phyloP scores from a whole-genome alignment of 2,888 invertebrate species.

The Melolontha melolontha region DNA sequence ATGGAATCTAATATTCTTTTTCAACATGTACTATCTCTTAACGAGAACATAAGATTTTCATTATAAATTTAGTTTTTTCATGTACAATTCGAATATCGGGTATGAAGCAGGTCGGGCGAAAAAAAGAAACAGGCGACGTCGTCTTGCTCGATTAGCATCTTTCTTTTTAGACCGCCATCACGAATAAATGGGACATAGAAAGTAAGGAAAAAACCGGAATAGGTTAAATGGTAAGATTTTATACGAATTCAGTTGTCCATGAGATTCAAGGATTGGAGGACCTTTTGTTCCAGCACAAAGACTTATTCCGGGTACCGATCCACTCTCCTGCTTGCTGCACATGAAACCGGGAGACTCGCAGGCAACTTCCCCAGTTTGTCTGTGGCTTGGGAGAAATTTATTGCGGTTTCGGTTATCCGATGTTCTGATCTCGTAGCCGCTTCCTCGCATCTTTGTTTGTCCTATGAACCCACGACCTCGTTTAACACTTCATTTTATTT shows the following conservation, averaged over 20 bases:
- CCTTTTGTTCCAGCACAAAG: conserved; percentile 52
- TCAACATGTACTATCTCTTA: neutral
- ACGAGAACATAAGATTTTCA: conserved; percentile 2
- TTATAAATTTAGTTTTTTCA: conserved; percentile 10
- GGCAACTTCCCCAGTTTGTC: conserved; percentile 49
- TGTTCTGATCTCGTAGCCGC: conserved; percentile 49
- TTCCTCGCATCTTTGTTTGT: conserved; percentile 40
- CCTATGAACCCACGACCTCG: conserved; percentile 40
- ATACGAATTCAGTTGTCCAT: conserved; percentile 43
- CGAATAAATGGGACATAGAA: conserved; percentile 19
- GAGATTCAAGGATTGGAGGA: conserved; percentile 45
- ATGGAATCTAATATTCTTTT: no score
- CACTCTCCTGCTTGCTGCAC: conserved; percentile 36
- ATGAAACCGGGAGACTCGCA: conserved; percentile 35
- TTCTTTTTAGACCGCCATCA: conserved; percentile 9
- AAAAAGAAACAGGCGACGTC: conserved; percentile 22
- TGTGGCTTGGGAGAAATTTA: conserved; percentile 52
- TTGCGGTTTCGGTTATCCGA: conserved; percentile 55
- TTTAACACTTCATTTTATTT: conserved; percentile 39
- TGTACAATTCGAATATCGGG: neutral
- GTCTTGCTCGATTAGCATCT: conserved; percentile 33
- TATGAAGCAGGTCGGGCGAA: conserved; percentile 3
- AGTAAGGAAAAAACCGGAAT: conserved; percentile 45
- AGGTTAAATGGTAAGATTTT: conserved; percentile 50
- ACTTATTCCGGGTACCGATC: conserved; percentile 47